Percentiles rank a stretch among this genome's conserved stretches.
Conservation (phyloP, 2,888 invertebrate species). For the Nomada goodeniana region DNA sequence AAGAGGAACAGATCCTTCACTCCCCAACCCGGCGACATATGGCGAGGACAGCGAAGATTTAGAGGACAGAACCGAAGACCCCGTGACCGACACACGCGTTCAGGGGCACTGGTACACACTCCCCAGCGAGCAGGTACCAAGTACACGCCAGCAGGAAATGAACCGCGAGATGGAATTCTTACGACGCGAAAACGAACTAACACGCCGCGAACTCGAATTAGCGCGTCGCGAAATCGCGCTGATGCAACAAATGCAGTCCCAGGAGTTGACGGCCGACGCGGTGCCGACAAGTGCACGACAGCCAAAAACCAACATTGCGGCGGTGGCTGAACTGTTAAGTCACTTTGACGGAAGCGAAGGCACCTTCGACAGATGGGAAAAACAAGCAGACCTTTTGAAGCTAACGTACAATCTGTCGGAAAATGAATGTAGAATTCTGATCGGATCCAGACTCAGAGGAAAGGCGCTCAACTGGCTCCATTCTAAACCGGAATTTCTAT, state of each 20-base stretch:
- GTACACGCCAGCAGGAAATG: neutral
- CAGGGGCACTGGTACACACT: neutral
- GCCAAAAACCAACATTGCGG: neutral
- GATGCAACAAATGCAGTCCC: neutral
- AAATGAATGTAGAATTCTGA: neutral
- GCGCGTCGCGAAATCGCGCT: conserved; percentile 2
- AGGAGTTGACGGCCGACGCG: neutral
- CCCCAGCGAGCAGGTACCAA: neutral
- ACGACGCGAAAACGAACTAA: conserved; percentile 1
- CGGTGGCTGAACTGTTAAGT: neutral
- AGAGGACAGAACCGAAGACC: neutral
- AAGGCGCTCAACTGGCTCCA: neutral
- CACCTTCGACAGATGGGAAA: neutral
- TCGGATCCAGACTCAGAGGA: neutral
- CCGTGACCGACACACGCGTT: neutral
- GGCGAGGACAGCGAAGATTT: neutral
- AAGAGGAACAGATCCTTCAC: neutral
- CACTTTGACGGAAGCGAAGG: neutral
- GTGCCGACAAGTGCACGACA: neutral
- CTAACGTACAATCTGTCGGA: conserved; percentile 1
- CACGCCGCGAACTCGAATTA: neutral
- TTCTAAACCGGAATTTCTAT: neutral
- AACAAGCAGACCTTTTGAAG: neutral
- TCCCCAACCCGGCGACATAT: neutral
- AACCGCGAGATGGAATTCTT: neutral